Evolutionary conservation across 1,140 invertebrate genomes (phyloP).

Genomic region (Drosophila miranda): DNA sequence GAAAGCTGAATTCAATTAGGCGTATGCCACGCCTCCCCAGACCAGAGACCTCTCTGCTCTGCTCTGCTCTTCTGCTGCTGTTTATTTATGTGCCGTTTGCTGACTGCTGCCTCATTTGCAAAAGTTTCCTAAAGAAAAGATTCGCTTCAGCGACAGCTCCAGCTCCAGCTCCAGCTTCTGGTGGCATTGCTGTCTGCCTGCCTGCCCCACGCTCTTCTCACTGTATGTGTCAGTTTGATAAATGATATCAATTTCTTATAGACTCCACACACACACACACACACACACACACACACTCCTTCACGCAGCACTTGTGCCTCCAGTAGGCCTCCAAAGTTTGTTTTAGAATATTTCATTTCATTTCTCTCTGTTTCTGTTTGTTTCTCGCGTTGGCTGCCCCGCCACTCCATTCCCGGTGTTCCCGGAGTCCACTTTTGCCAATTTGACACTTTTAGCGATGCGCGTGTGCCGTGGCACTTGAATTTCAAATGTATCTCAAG

Average conservation of each 20-base stretch:
- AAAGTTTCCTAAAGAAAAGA: constrained; percentile 58
- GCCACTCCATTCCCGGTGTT: not conserved
- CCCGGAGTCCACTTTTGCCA: constrained; percentile 56
- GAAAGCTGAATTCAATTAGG: constrained; percentile 69
- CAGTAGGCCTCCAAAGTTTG: constrained; percentile 67
- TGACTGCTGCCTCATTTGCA: constrained; percentile 60
- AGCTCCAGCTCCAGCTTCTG: not conserved
- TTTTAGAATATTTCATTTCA: constrained; percentile 37
- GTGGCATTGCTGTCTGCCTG: not conserved
- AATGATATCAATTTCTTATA: constrained; percentile 80
- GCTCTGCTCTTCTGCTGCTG: not conserved
- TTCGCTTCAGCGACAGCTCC: constrained; percentile 12
- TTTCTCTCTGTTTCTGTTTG: constrained; percentile 31
- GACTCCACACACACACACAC: constrained; percentile 38
- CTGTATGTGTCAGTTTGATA: constrained; percentile 74
- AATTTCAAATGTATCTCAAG: constrained; percentile 71
- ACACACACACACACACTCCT: constrained; percentile 4
- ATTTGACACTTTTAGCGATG: constrained; percentile 75
- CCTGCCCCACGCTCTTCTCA: constrained; percentile 2
- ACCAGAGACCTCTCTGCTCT: no score
- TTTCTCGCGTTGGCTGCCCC: constrained; percentile 2
- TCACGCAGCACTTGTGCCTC: not conserved
- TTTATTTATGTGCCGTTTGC: constrained; percentile 62
- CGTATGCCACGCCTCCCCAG: constrained; percentile 43
- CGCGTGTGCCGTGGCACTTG: constrained; percentile 64